A percentile compares a stretch with the other conserved stretches of the same genome.
Conservation (phyloP, 2,888 invertebrate species). For the Athrips mouffetella region DNA sequence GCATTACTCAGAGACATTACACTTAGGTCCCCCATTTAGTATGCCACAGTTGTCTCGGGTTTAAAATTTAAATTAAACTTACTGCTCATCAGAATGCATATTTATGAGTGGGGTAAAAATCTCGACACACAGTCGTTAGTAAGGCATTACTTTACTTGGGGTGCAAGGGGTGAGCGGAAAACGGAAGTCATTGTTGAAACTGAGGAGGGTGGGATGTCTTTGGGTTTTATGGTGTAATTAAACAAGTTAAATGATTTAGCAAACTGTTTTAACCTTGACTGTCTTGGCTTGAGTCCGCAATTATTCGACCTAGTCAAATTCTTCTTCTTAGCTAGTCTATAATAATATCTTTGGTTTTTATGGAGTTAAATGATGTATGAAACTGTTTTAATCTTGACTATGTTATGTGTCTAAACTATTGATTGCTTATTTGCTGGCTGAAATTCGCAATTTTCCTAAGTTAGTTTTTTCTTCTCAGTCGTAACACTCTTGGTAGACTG, state of each 20-base stretch:
- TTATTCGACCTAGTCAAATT: too few relatives aligned
- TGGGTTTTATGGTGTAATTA: neutral
- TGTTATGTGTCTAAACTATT: too few relatives aligned
- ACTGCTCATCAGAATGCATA: slow-evolving; percentile 62
- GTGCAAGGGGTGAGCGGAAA: slow-evolving; percentile 29
- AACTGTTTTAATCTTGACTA: too few relatives aligned
- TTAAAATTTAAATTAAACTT: slow-evolving; percentile 56
- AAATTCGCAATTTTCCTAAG: too few relatives aligned
- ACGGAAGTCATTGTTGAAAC: neutral
- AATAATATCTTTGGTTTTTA: too few relatives aligned
- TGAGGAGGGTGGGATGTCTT: neutral
- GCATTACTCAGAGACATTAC: neutral
- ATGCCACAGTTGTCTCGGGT: slow-evolving; percentile 14
- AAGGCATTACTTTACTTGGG: slow-evolving; percentile 54
- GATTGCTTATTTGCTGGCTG: too few relatives aligned
- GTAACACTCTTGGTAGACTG: too few relatives aligned
- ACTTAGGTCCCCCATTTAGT: slow-evolving; percentile 4
- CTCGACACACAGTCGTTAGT: slow-evolving; percentile 72
- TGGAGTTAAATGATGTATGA: too few relatives aligned
- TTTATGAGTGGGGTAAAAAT: slow-evolving; percentile 73
- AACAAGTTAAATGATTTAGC: neutral
- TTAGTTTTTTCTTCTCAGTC: too few relatives aligned
- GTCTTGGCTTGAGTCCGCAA: too few relatives aligned
- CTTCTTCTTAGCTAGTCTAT: too few relatives aligned
- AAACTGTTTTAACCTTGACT: neutral